phyloP scores from a whole-genome alignment of 2,888 invertebrate species.

The Tridacna crocea region DNA sequence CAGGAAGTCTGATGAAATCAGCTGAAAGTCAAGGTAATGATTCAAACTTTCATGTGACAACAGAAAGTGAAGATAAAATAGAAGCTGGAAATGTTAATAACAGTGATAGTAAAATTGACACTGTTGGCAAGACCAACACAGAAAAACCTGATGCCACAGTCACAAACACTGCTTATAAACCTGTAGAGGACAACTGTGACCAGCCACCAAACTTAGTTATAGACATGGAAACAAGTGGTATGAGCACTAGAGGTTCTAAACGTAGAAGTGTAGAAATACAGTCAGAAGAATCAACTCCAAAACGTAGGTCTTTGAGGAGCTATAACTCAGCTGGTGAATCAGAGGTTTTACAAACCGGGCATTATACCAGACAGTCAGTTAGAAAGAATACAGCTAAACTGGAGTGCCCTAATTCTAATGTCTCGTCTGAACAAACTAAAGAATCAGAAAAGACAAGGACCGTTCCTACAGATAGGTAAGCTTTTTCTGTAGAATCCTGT shows the following conservation, averaged over 20 bases:
- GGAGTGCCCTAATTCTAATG: no score
- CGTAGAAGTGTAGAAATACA: conserved; percentile 17
- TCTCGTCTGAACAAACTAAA: no score
- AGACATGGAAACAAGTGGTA: not conserved
- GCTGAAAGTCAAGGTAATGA: not conserved
- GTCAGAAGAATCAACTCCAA: not conserved
- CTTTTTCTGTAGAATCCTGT: no score
- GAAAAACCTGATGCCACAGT: not conserved
- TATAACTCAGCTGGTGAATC: no score
- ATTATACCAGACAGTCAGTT: conserved; percentile 2
- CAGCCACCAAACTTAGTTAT: not conserved
- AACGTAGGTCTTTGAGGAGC: not conserved
- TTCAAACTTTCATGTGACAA: not conserved
- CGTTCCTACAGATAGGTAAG: no score
- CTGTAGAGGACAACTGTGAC: not conserved
- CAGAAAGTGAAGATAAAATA: not conserved
- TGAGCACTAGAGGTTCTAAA: conserved; percentile 25
- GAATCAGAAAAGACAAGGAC: no score
- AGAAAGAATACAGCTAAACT: not conserved
- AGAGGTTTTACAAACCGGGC: not conserved
- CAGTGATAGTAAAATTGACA: not conserved
- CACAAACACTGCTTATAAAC: not conserved
- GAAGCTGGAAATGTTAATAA: not conserved
- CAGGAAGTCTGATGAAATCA: conserved; percentile 11
- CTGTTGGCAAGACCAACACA: not conserved